Evolutionary conservation across 2,113 vertebrate species (phyloP).

Genomic region (Pavo muticus): DNA sequence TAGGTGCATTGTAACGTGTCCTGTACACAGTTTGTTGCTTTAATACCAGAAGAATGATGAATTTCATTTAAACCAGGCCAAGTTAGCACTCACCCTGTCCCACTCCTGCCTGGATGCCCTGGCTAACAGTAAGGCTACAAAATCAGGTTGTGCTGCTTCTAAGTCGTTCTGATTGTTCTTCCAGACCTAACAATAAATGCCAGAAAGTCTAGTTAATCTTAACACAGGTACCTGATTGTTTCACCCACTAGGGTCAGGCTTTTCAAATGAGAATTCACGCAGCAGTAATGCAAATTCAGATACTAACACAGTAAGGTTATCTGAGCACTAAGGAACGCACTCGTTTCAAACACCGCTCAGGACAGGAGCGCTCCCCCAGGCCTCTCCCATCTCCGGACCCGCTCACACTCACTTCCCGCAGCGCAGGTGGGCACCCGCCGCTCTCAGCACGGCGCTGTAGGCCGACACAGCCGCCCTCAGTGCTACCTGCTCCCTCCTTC

Average conservation of each 20-base stretch:
- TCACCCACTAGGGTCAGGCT: background rate
- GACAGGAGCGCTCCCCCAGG: background rate
- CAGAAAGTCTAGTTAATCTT: background rate
- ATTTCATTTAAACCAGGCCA: background rate
- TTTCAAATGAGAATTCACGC: background rate
- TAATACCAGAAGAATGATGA: background rate
- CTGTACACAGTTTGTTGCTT: background rate
- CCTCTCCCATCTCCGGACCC: too few relatives aligned
- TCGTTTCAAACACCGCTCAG: background rate
- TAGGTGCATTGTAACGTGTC: accelerated
- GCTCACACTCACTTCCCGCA: background rate
- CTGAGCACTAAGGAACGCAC: background rate
- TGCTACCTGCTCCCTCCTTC: background rate
- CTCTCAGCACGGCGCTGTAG: background rate
- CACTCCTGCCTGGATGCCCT: background rate
- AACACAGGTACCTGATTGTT: background rate
- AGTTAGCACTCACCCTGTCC: background rate
- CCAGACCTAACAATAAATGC: background rate
- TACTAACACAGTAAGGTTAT: background rate
- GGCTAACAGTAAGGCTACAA: background rate
- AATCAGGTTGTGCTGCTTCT: background rate
- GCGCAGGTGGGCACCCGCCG: too few relatives aligned
- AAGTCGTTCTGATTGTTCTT: background rate
- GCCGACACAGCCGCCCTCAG: too few relatives aligned
- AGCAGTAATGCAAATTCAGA: background rate